phyloP scores from a whole-genome alignment of 2,888 invertebrate species.

The Lysandra bellargus region DNA sequence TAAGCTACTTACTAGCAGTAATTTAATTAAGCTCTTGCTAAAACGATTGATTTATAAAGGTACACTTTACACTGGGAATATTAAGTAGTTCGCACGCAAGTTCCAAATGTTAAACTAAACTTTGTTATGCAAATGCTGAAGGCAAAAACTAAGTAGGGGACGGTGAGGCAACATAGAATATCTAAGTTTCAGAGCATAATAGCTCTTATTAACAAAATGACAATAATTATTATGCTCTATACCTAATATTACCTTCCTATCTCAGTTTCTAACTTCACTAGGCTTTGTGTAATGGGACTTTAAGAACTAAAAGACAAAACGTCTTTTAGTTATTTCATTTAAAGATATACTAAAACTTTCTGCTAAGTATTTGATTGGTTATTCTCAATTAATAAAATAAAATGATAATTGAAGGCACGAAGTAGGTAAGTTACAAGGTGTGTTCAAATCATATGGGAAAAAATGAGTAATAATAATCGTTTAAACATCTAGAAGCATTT shows the following conservation, averaged over 20 bases:
- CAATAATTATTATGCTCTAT: not conserved
- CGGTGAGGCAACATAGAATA: not conserved
- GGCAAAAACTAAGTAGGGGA: not conserved
- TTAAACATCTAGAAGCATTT: too few species aligned
- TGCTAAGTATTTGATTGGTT: too few species aligned
- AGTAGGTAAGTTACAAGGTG: too few species aligned
- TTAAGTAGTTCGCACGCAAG: not conserved
- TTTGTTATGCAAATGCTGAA: conserved; percentile 9
- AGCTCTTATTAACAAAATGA: not conserved
- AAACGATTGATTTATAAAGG: not conserved
- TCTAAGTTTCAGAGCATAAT: not conserved
- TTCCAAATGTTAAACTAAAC: not conserved
- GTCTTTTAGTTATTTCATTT: not conserved
- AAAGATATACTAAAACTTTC: too few species aligned
- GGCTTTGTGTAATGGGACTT: not conserved
- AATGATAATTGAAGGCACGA: too few species aligned
- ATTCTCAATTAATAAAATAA: too few species aligned
- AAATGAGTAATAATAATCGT: too few species aligned
- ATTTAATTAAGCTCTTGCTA: not conserved
- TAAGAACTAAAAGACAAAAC: not conserved
- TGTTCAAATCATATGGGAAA: too few species aligned
- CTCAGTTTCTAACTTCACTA: not conserved
- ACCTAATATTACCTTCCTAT: not conserved
- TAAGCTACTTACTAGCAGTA: too few species aligned
- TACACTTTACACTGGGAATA: not conserved